These are phyloP conservation scores for Leptoteleia sp. DNA, from an alignment of 1,140 invertebrate species.

Conservation along the genomic window DNA sequence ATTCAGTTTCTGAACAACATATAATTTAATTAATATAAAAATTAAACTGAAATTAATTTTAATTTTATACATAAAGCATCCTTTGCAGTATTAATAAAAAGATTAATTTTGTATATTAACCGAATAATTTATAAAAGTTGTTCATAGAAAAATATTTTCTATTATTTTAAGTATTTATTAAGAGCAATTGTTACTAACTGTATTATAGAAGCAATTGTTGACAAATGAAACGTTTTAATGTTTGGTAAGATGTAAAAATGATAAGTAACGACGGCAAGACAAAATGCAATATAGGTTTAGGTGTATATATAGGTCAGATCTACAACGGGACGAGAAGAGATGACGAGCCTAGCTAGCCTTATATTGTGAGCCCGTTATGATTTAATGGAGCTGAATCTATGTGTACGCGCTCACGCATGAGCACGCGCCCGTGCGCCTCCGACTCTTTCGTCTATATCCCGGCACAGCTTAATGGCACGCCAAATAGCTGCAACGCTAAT, in stretches of 20 bases:
- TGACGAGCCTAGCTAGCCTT: conserved; percentile 63
- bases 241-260: conserved; percentile 18
- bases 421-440: conserved; percentile 66
- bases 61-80: too few relatives aligned
- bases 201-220: too few relatives aligned
- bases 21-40: too few relatives aligned
- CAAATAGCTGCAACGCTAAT: conserved; percentile 75
- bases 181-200: too few relatives aligned
- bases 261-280: conserved; percentile 29
- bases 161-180: too few relatives aligned
- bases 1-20: too few relatives aligned
- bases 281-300: conserved; percentile 57
- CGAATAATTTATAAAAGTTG: too few relatives aligned
- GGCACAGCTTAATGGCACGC: conserved; percentile 74
- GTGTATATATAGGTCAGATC: conserved; percentile 62
- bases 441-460: conserved; percentile 74
- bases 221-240: conserved; percentile 13
- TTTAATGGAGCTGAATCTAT: conserved; percentile 77
- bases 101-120: too few relatives aligned
- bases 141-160: too few relatives aligned
- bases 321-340: conserved; percentile 60
- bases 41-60: too few relatives aligned
- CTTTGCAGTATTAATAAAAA: too few relatives aligned
- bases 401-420: conserved; percentile 68
- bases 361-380: conserved; percentile 79